Base-by-base conservation (phyloP, 2,113 vertebrate species). In the Anhinga rufa region DNA sequence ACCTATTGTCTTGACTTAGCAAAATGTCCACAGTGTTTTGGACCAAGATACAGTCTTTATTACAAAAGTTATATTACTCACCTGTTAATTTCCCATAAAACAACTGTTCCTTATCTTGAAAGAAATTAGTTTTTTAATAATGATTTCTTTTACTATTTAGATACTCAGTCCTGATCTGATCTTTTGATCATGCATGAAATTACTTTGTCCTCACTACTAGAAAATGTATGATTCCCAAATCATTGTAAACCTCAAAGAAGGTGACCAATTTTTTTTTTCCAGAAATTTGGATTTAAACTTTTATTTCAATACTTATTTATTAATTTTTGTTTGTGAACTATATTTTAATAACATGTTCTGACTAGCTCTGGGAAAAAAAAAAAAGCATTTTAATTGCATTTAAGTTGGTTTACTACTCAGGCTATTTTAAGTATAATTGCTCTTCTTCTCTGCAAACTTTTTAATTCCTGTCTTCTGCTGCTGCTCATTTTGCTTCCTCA, bases 151-250 rank as follows among this genome's bases (percentile, higher is more conserved):
- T 84, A 52, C 49, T 76, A 36, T 83, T 82, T 92, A 76, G 44
- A 72, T 32, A 55, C 14, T 51, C 22, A 29, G 6, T 42, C 34
- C 9, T 66, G 46, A 80, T 84, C 84, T 79, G 68, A 77, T 90
- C 38, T 65, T 90, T 92, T 81, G 60, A 78, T 88, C 83, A 62
- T 83, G 51, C 12, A 36, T 83, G n/a, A 93, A 94, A 91, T 93
- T 62, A 74, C 25, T 66, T 78, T 78, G 26, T 78, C 25, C 19
- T 92, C 42, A 44, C 22, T 32, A 25, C 11, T 55, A 42, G 60
- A 66, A 52, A 75, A 75, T 66, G 17, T 34, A 11, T 82, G n/a
- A 84, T 69, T 25, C 7, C 14, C 12, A 88, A 82, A 65, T 12
- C 10, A 48, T 5, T 7, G 0, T 34, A 77, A 77, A 80, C 6